Evolutionary conservation across 2,888 invertebrate genomes (phyloP).

Genomic region (Caenorhabditis sulstoni): DNA sequence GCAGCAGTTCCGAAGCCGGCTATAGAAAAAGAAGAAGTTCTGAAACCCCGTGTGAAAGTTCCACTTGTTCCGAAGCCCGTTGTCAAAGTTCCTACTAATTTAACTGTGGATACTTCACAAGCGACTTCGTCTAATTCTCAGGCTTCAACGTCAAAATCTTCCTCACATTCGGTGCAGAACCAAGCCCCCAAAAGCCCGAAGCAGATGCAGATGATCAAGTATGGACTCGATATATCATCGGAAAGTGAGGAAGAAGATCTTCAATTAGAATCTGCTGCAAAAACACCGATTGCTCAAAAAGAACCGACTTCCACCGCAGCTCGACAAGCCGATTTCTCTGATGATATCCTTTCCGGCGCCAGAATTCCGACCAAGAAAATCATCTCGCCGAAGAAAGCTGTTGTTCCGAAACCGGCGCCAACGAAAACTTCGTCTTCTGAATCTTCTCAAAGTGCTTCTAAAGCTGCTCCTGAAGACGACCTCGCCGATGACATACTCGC

Average conservation of each 20-base stretch:
- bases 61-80: neutral
- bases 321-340: neutral
- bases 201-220: no score
- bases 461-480: neutral
- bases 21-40: no score
- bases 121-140: neutral
- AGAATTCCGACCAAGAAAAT: neutral
- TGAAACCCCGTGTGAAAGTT: no score
- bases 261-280: neutral
- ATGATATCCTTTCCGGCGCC: constrained; percentile 15
- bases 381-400: neutral
- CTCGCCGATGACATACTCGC: no score
- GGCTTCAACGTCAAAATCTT: neutral
- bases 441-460: neutral
- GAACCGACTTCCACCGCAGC: neutral
- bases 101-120: neutral
- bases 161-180: no score
- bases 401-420: neutral
- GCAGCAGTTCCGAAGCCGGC: neutral
- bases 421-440: neutral
- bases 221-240: no score
- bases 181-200: no score
- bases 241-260: no score
- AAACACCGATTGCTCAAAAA: neutral
- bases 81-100: neutral